These are phyloP conservation scores for Odontophorus gujanensis DNA, from an alignment of 2,113 vertebrate genomes.

Conservation along the genomic window DNA sequence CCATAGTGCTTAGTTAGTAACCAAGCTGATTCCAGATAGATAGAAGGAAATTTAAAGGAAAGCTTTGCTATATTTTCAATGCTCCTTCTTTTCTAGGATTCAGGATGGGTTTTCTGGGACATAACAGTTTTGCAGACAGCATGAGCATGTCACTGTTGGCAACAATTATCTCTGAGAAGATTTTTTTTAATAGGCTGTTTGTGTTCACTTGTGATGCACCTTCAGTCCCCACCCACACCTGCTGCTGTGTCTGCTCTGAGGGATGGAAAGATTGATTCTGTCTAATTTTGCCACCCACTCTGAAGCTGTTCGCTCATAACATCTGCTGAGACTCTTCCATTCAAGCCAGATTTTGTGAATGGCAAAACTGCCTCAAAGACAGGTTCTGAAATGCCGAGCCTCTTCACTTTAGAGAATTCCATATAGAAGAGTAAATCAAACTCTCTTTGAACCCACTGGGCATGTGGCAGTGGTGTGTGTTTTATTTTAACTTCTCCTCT, in stretches of 20 bases:
- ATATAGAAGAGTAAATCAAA: background rate
- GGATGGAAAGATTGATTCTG: slow-evolving; percentile 40
- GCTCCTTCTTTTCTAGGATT: background rate
- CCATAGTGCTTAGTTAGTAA: background rate
- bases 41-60: background rate
- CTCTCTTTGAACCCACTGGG: background rate
- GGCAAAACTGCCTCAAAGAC: background rate
- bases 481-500: background rate
- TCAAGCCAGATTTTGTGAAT: background rate
- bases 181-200: background rate
- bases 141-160: background rate
- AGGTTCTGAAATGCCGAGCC: background rate
- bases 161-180: background rate
- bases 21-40: background rate
- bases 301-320: background rate
- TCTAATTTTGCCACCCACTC: slow-evolving; percentile 31
- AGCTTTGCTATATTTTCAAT: background rate
- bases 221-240: slow-evolving; percentile 20
- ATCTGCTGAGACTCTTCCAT: background rate
- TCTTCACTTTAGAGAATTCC: background rate
- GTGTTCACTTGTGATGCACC: background rate
- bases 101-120: background rate
- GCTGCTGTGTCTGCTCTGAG: background rate
- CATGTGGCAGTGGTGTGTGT: rapidly evolving
- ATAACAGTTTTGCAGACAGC: background rate